phyloP scores from a whole-genome alignment of 2,113 vertebrate genomes.

The Pangasianodon gigas region DNA sequence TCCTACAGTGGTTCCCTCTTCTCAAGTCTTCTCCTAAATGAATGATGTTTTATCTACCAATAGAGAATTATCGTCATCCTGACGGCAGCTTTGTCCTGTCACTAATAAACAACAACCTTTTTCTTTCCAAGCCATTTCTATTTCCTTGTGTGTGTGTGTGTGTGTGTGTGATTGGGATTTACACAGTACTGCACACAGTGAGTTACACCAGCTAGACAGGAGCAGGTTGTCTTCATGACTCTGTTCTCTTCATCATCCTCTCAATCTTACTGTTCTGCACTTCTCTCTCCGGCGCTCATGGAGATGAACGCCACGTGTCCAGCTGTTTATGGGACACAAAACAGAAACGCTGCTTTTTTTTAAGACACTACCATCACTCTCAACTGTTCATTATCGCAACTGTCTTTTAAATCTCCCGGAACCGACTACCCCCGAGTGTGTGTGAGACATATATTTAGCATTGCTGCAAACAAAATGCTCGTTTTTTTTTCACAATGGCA shows the following conservation, averaged over 20 bases:
- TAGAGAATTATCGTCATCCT: background rate
- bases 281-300: background rate
- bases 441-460: background rate
- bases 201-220: background rate
- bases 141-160: background rate
- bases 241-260: background rate
- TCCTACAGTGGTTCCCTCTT: background rate
- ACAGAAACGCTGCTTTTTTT: slow-evolving; percentile 52
- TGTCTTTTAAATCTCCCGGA: slow-evolving; percentile 6
- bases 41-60: background rate
- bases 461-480: background rate
- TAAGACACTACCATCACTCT: slow-evolving; percentile 47
- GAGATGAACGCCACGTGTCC: slow-evolving; percentile 51
- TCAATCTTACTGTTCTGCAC: background rate
- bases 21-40: background rate
- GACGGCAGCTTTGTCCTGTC: slow-evolving; percentile 31
- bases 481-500: slow-evolving; percentile 30
- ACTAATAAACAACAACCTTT: background rate
- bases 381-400: background rate
- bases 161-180: background rate
- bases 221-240: slow-evolving; percentile 1
- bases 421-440: background rate
- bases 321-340: slow-evolving; percentile 66
- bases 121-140: background rate
- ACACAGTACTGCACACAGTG: background rate